Base-by-base conservation (phyloP, 2,888 invertebrate species). In the Uropetala carovei region DNA sequence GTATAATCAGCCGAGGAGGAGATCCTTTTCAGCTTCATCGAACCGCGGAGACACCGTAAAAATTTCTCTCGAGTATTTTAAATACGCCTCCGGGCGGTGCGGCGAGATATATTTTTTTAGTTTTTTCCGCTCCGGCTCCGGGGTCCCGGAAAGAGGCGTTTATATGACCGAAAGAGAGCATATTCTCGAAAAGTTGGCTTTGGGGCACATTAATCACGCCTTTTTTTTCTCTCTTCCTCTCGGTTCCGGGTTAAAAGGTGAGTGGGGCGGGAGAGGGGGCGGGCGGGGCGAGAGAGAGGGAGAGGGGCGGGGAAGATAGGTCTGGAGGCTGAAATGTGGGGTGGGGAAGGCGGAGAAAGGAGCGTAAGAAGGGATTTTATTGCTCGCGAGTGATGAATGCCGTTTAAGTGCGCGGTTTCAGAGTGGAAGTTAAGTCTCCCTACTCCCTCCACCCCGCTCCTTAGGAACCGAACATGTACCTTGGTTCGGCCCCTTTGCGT, bases 151-250 rank as follows among this genome's bases (percentile, higher is more conserved):
- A 14, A 60, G 16, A 18, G 60, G 60, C 60, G 60, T n/a, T 83
- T 16, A 16, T 56, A 16, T 30, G 86, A 30, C 22, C 60, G 14
- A 56, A 56, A 43, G 83, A 16, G 27, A n/a, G 59, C 27, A 59
- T 86, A 59, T 60, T 86, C 86, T 27, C 60, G 11, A 59, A 27
- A 86, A 86, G 85, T 59, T 86, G 86, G 60, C 59, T 16, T 27
- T 18, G 82, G 82, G 43, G 43, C 43, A 59, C 86, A 86, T 86
- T 30, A 64, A 86, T 86, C 86, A 86, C 86, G 59, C 27, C 68
- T 68, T 68, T 43, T 43, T 68, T n/a, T 18, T 22, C n/a, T n/a
- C 68, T 22, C n/a, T 43, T 43, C 43, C 43, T 43, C 43, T 43
- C 43, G 43, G 68, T 22, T 57, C 8, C 13, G 60, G 60, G 43